Evolutionary conservation across 1,140 invertebrate species (phyloP).

Genomic region (Euwallacea similis): DNA sequence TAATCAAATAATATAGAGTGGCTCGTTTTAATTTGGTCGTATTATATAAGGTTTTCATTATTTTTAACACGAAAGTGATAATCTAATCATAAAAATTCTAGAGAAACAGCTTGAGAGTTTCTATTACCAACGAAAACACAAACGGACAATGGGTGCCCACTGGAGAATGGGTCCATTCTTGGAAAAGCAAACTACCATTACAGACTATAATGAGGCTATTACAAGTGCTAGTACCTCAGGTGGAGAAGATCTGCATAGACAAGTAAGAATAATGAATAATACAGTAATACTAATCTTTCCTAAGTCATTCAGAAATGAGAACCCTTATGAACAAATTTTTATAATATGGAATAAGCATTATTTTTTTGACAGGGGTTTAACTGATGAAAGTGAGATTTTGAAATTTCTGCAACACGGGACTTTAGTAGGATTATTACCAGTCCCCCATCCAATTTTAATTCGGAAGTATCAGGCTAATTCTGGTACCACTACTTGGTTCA

Average conservation of each 20-base stretch:
- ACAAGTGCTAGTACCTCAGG: constrained; percentile 98
- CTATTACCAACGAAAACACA: constrained; percentile 32
- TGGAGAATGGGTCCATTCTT: constrained; percentile 92
- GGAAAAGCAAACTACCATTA: constrained; percentile 95
- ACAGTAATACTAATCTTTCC: neutral
- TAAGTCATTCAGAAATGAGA: too few species aligned
- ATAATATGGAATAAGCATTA: neutral
- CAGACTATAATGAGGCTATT: constrained; percentile 98
- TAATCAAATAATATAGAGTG: constrained; percentile 33
- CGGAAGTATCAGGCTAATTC: constrained; percentile 98
- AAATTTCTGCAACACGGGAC: constrained; percentile 99
- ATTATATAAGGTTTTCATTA: neutral
- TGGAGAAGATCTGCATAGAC: constrained; percentile 99
- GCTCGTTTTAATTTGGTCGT: constrained; percentile 4
- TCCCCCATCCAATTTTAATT: constrained; percentile 98
- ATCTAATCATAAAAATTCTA: constrained; percentile 32
- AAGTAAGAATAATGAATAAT: constrained; percentile 70
- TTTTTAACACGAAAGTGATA: neutral
- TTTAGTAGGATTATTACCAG: constrained; percentile 93
- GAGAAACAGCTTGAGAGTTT: constrained; percentile 57
- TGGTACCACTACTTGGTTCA: constrained; percentile 98
- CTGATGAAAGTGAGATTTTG: constrained; percentile 98
- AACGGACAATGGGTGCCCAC: constrained; percentile 76
- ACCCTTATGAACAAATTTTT: too few species aligned
- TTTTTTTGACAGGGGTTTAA: constrained; percentile 79